Evolutionary conservation across 2,113 vertebrate genomes (phyloP), one percentile per base, ranked within the genome.

Genomic region (Seriola quinqueradiata): DNA sequence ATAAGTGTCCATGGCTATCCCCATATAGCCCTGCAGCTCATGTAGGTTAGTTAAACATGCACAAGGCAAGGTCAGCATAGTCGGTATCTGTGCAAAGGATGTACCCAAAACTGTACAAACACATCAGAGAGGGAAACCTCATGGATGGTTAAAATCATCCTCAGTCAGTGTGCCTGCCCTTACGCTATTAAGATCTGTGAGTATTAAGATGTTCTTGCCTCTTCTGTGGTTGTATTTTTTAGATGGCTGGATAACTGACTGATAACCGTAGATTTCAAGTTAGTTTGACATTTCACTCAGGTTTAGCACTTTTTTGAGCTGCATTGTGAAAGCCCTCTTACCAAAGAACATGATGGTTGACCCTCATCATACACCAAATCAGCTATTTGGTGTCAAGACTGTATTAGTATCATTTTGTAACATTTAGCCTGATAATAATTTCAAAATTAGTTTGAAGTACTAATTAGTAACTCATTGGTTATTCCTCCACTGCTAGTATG

Each of bases 21-120:
- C 52, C 36, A 9, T 25, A 14, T 42, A 54, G n/a, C n/a, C 54
- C 65, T 55, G 36, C 6, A 38, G 52, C 23, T 54, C 6, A 25
- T 25, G 8, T 54, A 42, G 54, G 46, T 67, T 48, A 64, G 6
- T 61, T 68, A n/a, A 73, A 71, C 50, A 59, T 21, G 44, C 23
- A 36, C 17, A 9, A 68, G 36, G n/a, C 52, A 48, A 66, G n/a
- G 52, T 48, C 38, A 70, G 34, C 1, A 0, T 67, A 8, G 11
- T 44, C 3, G 6, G 14, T 17, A 14, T 8, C 0, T 38, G 19
- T 12, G 3, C 0, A 55, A 34, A 19, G 17, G 13, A 44, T 42
- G 0, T 3, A 52, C 12, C 19, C 28, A 2, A 57, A 69, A 57
- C 9, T 46, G 58, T 59, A 14, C 25, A 58, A 65, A 70, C 25